phyloP scores from a whole-genome alignment of 2,797 vertebrate species.

The Pangasius larnaudii region DNA sequence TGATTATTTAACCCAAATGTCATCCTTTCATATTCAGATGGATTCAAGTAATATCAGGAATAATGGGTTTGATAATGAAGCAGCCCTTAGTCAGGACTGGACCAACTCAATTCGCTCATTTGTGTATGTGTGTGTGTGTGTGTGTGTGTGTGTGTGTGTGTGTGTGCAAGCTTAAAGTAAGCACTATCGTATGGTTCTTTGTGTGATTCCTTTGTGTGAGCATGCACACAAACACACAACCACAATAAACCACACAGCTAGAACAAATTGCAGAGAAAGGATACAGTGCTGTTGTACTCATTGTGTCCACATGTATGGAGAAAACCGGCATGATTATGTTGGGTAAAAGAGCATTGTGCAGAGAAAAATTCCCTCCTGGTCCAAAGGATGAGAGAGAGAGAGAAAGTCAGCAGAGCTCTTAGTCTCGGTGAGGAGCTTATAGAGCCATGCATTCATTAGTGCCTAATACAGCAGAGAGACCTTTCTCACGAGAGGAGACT shows the following conservation, averaged over 20 bases:
- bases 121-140: constrained; percentile 11
- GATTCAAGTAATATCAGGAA: constrained; percentile 41
- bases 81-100: constrained; percentile 23
- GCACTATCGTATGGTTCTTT: neutral
- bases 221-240: neutral
- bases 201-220: neutral
- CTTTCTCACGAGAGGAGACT: constrained; percentile 26
- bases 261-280: neutral
- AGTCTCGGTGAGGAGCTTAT: constrained; percentile 45
- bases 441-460: constrained; percentile 51
- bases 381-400: constrained; percentile 15
- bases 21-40: constrained; percentile 43
- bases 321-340: constrained; percentile 31
- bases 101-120: neutral
- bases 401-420: constrained; percentile 20
- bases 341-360: constrained; percentile 37
- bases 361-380: constrained; percentile 33
- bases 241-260: constrained; percentile 2
- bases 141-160: constrained; percentile 19
- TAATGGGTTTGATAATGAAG: constrained; percentile 43
- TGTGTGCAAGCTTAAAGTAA: neutral
- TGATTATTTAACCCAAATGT: constrained; percentile 54
- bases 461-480: constrained; percentile 42
- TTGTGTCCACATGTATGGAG: constrained; percentile 6
- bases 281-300: neutral